phyloP scores from a whole-genome alignment of 2,888 invertebrate genomes.

The Magallana nippona region DNA sequence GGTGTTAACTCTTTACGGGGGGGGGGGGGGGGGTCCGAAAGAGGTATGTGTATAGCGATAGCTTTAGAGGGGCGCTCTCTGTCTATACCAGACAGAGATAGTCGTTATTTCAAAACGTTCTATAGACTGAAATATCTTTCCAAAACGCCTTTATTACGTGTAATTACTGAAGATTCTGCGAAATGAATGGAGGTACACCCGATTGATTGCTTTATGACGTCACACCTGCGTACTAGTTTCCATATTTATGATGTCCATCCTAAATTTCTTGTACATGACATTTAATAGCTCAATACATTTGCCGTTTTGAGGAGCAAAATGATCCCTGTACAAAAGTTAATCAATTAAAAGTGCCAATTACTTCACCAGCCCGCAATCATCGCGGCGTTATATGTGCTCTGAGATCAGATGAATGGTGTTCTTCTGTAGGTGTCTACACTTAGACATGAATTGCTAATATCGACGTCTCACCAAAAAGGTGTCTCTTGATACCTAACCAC shows the following conservation, averaged over 20 bases:
- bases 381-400: neutral
- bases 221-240: constrained; percentile 31
- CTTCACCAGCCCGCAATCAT: neutral
- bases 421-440: constrained; percentile 17
- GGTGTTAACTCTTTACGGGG: neutral
- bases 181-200: neutral
- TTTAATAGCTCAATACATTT: neutral
- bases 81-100: too few species aligned
- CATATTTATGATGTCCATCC: constrained; percentile 13
- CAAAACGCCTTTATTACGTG: neutral
- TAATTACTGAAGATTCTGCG: too few species aligned
- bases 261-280: neutral
- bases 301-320: neutral
- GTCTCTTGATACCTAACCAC: neutral
- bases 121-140: neutral
- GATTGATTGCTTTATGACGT: constrained; percentile 20
- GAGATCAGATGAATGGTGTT: constrained; percentile 4
- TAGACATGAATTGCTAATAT: neutral
- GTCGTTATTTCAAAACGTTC: neutral
- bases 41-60: neutral
- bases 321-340: neutral
- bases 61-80: too few species aligned
- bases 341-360: constrained; percentile 24
- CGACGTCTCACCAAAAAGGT: neutral
- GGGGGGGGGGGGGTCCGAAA: neutral